Conservation (phyloP, 2,888 invertebrate species). For the Sycophila texana region DNA sequence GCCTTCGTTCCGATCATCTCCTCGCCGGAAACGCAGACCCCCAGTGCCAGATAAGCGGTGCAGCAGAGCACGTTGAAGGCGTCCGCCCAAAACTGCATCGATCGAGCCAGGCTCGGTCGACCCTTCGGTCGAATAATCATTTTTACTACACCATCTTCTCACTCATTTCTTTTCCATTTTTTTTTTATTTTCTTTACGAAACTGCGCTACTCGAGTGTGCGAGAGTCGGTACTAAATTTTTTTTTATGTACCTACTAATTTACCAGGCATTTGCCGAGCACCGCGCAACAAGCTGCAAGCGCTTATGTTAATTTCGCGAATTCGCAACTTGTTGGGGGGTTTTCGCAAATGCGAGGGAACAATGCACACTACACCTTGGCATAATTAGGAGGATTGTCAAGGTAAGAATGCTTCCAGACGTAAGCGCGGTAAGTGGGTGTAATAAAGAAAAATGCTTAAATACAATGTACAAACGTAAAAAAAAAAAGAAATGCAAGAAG, state of each 20-base stretch:
- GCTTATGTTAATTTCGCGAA: too few species aligned
- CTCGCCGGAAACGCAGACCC: constrained; percentile 67
- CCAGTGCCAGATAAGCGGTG: constrained; percentile 81
- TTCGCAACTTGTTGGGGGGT: too few species aligned
- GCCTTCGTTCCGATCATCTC: constrained; percentile 80
- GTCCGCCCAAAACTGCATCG: constrained; percentile 72
- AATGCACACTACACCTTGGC: too few species aligned
- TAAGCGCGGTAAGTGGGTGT: too few species aligned
- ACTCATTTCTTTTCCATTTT: neutral
- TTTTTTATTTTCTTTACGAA: neutral
- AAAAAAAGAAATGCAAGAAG: neutral
- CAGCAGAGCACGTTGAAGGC: constrained; percentile 85
- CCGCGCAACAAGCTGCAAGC: too few species aligned
- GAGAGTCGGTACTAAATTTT: too few species aligned
- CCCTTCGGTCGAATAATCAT: constrained; percentile 76
- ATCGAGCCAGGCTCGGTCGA: constrained; percentile 80
- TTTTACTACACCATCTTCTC: neutral
- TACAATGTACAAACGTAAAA: neutral
- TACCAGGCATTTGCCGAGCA: too few species aligned
- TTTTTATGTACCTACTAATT: too few species aligned
- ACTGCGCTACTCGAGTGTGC: too few species aligned
- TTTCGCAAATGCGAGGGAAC: too few species aligned
- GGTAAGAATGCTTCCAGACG: too few species aligned
- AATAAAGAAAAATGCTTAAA: neutral
- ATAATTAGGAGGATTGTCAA: too few species aligned